Evolutionary conservation across 2,797 vertebrate genomes (phyloP).

Genomic region (Labroides dimidiatus): DNA sequence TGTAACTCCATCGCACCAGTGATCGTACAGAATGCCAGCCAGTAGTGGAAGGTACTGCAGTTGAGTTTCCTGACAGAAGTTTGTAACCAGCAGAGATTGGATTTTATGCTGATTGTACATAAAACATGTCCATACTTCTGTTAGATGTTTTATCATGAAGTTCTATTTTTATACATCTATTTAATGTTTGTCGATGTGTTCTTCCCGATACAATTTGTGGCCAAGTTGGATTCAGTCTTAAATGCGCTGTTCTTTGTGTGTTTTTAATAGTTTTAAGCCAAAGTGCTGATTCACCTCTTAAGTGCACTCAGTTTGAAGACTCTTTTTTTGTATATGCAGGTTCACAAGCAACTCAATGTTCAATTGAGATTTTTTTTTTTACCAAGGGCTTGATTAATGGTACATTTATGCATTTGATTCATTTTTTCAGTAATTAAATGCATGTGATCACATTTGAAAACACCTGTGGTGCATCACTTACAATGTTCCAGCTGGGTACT

Average conservation of each 20-base stretch:
- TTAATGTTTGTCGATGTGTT: constrained; percentile 69
- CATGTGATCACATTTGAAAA: neutral
- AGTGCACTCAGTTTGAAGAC: constrained; percentile 27
- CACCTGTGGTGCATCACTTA: neutral
- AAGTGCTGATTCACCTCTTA: constrained; percentile 24
- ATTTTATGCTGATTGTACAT: constrained; percentile 35
- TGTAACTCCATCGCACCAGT: constrained; percentile 29
- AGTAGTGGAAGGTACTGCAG: constrained; percentile 38
- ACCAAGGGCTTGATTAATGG: neutral
- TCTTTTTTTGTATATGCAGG: constrained; percentile 39
- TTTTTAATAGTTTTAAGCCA: constrained; percentile 14
- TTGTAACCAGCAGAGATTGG: neutral
- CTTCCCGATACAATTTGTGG: constrained; percentile 28
- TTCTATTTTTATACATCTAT: constrained; percentile 77
- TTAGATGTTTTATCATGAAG: constrained; percentile 27
- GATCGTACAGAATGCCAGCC: constrained; percentile 28
- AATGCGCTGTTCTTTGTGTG: neutral
- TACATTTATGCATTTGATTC: neutral
- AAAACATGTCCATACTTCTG: constrained; percentile 37
- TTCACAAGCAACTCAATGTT: constrained; percentile 17
- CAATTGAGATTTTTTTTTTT: neutral
- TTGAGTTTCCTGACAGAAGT: neutral
- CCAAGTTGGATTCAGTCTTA: constrained; percentile 13
- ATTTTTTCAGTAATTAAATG: neutral
- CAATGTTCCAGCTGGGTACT: neutral